phyloP scores from a whole-genome alignment of 2,888 invertebrate species.

The Cepaea hortensis region DNA sequence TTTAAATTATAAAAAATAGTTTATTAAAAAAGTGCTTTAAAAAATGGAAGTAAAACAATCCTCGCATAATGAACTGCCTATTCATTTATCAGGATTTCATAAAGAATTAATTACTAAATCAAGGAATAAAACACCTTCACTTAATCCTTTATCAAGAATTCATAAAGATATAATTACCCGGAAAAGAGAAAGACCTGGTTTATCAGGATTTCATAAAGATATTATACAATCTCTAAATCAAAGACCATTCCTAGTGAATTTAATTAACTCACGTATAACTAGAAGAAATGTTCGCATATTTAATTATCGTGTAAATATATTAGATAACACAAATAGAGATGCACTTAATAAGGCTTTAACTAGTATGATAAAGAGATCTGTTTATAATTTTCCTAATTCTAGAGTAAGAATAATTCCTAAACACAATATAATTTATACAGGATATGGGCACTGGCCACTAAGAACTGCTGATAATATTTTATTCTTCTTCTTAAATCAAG shows the following conservation, averaged over 20 bases:
- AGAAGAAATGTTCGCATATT: background rate
- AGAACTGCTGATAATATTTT: background rate
- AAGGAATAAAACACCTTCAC: too few species aligned
- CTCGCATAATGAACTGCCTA: too few species aligned
- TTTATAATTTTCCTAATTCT: slow-evolving; percentile 3
- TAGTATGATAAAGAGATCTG: background rate
- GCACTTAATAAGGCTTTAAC: background rate
- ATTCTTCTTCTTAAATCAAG: background rate
- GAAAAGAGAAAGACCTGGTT: too few species aligned
- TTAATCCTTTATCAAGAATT: too few species aligned
- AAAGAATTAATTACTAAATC: too few species aligned
- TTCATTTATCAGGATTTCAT: too few species aligned
- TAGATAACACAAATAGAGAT: background rate
- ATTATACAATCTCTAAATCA: background rate
- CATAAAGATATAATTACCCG: too few species aligned
- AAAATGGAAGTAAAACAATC: too few species aligned
- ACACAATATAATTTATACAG: slow-evolving; percentile 1
- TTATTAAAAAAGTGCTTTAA: too few species aligned
- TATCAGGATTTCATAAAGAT: too few species aligned
- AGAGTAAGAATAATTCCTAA: background rate
- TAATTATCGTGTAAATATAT: background rate
- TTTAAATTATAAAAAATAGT: too few species aligned
- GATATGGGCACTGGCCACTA: background rate
- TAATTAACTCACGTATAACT: background rate
- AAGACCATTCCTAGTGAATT: background rate